Evolutionary conservation across 2,888 invertebrate genomes (phyloP).

Genomic region (Aphodius sticticus): DNA sequence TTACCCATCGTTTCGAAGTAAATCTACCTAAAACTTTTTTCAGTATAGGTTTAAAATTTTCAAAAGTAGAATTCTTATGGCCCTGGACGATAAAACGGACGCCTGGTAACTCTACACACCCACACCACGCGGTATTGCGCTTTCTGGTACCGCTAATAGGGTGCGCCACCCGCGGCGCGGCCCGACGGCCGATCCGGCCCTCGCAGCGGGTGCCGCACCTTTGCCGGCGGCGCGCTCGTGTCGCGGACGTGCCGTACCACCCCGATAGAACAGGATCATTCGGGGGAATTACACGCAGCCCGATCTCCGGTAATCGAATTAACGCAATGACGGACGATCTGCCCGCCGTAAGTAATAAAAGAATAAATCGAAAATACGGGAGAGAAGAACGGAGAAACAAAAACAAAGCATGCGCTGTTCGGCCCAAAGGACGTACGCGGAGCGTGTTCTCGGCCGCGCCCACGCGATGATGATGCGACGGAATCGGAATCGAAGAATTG

Average conservation of each 20-base stretch:
- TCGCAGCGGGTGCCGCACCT: conserved; percentile 48
- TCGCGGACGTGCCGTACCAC: not conserved
- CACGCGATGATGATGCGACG: not conserved
- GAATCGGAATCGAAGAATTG: not conserved
- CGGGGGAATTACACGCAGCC: not conserved
- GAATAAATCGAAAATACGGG: not conserved
- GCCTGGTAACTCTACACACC: no score
- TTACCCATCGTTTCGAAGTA: no score
- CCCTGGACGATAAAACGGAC: no score
- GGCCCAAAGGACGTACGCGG: not conserved
- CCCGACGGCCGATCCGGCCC: conserved; percentile 45
- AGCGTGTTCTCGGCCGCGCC: not conserved
- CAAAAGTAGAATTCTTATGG: no score
- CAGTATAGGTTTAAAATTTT: no score
- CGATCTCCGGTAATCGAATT: conserved; percentile 39
- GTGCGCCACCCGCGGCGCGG: conserved; percentile 49
- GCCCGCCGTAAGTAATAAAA: not conserved
- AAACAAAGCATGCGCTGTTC: not conserved
- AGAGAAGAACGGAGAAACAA: not conserved
- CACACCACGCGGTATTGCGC: not conserved
- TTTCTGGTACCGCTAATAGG: conserved; percentile 47
- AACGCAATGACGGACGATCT: conserved; percentile 27
- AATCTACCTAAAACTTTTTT: no score
- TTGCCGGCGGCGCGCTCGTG: conserved; percentile 19
- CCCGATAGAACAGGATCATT: not conserved